phyloP scores from a whole-genome alignment of 2,113 vertebrate genomes.

The Etheostoma spectabile region DNA sequence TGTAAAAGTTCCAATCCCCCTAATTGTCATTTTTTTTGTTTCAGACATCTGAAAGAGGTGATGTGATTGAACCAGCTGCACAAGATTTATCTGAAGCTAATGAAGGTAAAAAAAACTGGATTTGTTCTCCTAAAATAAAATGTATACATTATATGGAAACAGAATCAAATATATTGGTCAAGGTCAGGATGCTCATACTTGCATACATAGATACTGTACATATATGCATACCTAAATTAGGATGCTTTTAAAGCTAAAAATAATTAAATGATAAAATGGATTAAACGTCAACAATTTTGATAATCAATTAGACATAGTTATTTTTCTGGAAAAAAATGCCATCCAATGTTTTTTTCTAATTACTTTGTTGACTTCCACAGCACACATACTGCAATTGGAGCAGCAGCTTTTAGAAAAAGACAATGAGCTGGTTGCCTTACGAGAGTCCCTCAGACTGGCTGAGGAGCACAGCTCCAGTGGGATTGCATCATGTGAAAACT shows the following conservation, averaged over 20 bases:
- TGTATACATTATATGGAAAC: background rate
- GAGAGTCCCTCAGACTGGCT: conserved; percentile 69
- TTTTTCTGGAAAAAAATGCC: background rate
- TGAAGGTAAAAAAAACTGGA: conserved; percentile 66
- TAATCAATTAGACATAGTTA: background rate
- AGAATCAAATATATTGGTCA: background rate
- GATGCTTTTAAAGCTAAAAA: background rate
- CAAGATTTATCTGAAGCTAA: conserved; percentile 62
- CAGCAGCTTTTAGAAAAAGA: conserved; percentile 79
- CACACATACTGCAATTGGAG: conserved; percentile 66
- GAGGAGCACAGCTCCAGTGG: conserved; percentile 66
- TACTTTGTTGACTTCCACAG: conserved; percentile 40
- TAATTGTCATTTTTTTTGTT: conserved; percentile 1
- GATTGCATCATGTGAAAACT: conserved; percentile 33
- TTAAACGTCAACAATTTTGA: background rate
- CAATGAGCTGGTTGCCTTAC: conserved; percentile 73
- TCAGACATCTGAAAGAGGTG: conserved; percentile 66
- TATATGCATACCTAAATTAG: too few relatives aligned
- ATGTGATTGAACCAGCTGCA: conserved; percentile 36
- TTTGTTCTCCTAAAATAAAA: background rate
- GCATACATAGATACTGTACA: background rate
- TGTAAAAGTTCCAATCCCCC: background rate
- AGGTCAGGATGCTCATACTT: background rate
- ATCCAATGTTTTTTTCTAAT: background rate
- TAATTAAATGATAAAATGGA: background rate